Evolutionary conservation across 2,797 vertebrate species (phyloP), one percentile per base, ranked within the genome.

Genomic region (Esox masquinongy): DNA sequence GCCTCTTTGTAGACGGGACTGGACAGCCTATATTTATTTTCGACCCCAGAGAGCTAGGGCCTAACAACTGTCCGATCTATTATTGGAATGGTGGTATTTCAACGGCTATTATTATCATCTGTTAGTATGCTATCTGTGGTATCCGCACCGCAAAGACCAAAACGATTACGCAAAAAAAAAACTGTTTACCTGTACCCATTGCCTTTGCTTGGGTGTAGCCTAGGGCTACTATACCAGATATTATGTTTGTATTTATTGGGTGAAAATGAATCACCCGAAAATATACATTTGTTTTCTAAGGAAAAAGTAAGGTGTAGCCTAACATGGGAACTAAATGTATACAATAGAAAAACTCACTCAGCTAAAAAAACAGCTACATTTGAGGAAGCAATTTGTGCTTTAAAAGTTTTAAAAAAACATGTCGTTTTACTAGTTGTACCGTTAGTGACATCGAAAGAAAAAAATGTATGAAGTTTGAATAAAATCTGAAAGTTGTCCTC

Each of bases 31-130:
- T 78, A 79, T 80, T 92, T 88, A 84, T 90, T 87, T 88, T 84
- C 85, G 90, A 93, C 88, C 86, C 88, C 83, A 73, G 87, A 92
- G 92, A 94, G 22, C 56, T 17, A 24, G 56, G 87, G 90, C 91
- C 93, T 92, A 94, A 94, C 94, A 94, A 95, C 95, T 95, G 93
- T 93, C 94, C 80, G 51, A 91, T 89, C 94, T 94, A 95, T 94
- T 94, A 94, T 95, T 95, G 95, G 93, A 92, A 90, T 87, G 89
- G 90, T 91, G 90, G 88, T 89, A 91, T 92, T 93, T 91, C 92
- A 90, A 88, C 84, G 88, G 93, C 91, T 93, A 94, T 94, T 94
- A 93, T 90, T 92, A 91, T 93, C 11, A 61, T 26, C 17, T 39
- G 11, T 39, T 67, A 67, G 69, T 34, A 22, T 51, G 26, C 56